These are phyloP conservation scores for Phrynocephalus guinanensis DNA, from an alignment of 2,797 vertebrate species.

Conservation along the genomic window DNA sequence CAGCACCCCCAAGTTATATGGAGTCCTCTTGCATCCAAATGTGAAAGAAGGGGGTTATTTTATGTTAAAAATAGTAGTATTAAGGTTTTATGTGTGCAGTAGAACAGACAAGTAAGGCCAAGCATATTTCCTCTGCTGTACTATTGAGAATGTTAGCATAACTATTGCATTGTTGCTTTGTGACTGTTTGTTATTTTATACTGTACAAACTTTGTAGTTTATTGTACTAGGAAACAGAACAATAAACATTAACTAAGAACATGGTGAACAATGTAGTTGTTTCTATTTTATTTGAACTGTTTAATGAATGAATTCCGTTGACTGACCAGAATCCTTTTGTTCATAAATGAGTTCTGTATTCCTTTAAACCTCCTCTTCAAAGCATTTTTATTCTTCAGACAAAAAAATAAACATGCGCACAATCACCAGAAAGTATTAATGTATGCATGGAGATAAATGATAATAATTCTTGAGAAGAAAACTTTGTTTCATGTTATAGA, in stretches of 20 bases:
- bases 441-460: conserved; percentile 33
- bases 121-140: conserved; percentile 73
- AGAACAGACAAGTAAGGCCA: conserved; percentile 71
- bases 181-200: conserved; percentile 82
- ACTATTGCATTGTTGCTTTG: conserved; percentile 83
- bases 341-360: conserved; percentile 38
- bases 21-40: conserved; percentile 72
- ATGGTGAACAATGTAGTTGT: conserved; percentile 70
- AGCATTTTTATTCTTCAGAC: conserved; percentile 41
- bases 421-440: conserved; percentile 37
- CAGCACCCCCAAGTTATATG: conserved; percentile 73
- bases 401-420: conserved; percentile 19
- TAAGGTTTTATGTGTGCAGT: conserved; percentile 74
- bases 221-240: conserved; percentile 82
- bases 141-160: conserved; percentile 77
- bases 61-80: conserved; percentile 76
- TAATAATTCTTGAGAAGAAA: conserved; percentile 39
- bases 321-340: conserved; percentile 20
- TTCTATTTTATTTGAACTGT: conserved; percentile 65
- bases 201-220: conserved; percentile 84
- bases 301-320: conserved; percentile 49
- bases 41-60: conserved; percentile 71
- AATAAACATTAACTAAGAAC: conserved; percentile 84
- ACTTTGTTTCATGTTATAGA: conserved; percentile 39
- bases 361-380: conserved; percentile 38